Percentiles rank a stretch among this genome's conserved stretches.
Evolutionary conservation across 2,113 vertebrate species (phyloP).

Genomic region (Mionectes macconnelli): DNA sequence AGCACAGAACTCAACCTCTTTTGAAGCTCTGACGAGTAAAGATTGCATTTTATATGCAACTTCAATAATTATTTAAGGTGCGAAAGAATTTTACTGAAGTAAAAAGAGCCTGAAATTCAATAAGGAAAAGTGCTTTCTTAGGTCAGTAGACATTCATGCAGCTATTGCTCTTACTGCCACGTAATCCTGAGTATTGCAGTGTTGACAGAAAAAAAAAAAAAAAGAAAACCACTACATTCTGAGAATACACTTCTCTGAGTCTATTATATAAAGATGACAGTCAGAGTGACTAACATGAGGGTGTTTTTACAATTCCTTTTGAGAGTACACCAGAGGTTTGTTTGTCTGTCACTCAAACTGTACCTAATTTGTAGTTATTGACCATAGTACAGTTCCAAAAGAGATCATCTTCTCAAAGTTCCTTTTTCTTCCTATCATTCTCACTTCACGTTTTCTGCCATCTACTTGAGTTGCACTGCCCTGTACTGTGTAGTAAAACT

Average conservation of each 20-base stretch:
- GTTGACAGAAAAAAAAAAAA: not conserved
- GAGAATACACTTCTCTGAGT: not conserved
- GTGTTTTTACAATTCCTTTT: not conserved
- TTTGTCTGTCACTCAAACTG: not conserved
- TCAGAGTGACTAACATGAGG: not conserved
- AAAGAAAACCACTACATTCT: rapidly evolving
- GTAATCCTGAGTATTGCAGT: not conserved
- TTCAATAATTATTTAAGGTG: not conserved
- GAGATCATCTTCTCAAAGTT: not conserved
- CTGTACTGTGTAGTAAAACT: not conserved
- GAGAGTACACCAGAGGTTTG: not conserved
- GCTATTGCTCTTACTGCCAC: not conserved
- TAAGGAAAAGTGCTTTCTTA: not conserved
- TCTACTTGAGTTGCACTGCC: not conserved
- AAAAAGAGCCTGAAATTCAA: not conserved
- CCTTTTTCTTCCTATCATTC: not conserved
- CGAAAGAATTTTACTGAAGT: not conserved
- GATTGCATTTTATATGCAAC: not conserved
- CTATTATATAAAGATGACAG: not conserved
- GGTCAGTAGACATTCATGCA: not conserved
- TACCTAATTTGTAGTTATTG: not conserved
- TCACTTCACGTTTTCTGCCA: not conserved
- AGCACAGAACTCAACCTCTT: not conserved
- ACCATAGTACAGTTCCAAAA: not conserved
- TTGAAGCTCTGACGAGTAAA: rapidly evolving